A percentile compares a stretch with the other conserved stretches of the same genome.
These are phyloP conservation scores for Phytoseiulus persimilis DNA, from an alignment of 2,888 invertebrate species.

Conservation along the genomic window DNA sequence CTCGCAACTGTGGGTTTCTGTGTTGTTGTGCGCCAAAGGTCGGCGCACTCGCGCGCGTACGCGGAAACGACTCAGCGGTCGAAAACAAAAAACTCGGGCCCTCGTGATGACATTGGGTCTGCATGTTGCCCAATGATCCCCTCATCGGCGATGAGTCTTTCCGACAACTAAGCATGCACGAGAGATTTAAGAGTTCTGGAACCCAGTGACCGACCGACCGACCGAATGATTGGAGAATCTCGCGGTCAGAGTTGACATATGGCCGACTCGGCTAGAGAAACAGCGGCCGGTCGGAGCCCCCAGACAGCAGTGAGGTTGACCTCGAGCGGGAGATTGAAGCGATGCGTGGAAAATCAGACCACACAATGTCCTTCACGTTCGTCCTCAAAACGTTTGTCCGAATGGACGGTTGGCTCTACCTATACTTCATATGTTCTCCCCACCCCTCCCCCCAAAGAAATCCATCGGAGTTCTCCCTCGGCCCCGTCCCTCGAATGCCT, in stretches of 20 bases:
- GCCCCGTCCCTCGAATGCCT: too few species aligned
- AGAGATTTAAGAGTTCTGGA: not conserved
- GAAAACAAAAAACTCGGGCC: not conserved
- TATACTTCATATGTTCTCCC: not conserved
- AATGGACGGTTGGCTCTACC: not conserved
- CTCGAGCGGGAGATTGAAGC: not conserved
- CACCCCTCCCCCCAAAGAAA: too few species aligned
- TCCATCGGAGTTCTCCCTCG: too few species aligned
- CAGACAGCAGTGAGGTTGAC: not conserved
- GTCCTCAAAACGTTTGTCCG: not conserved
- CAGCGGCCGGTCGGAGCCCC: not conserved
- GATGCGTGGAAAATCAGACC: not conserved
- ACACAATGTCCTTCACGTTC: not conserved
- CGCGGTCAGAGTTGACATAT: not conserved
- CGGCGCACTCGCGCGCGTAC: not conserved
- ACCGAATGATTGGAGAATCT: not conserved
- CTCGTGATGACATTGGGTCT: not conserved
- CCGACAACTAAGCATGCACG: not conserved
- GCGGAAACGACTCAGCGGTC: not conserved
- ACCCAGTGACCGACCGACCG: not conserved
- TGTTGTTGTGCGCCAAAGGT: not conserved
- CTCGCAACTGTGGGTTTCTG: conserved; percentile 6
- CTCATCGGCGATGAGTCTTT: not conserved
- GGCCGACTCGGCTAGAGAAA: not conserved
- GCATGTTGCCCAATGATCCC: not conserved